A percentile compares a stretch with the other conserved stretches of the same genome.
phyloP scores from a whole-genome alignment of 2,113 vertebrate species.

The Acinonyx jubatus region DNA sequence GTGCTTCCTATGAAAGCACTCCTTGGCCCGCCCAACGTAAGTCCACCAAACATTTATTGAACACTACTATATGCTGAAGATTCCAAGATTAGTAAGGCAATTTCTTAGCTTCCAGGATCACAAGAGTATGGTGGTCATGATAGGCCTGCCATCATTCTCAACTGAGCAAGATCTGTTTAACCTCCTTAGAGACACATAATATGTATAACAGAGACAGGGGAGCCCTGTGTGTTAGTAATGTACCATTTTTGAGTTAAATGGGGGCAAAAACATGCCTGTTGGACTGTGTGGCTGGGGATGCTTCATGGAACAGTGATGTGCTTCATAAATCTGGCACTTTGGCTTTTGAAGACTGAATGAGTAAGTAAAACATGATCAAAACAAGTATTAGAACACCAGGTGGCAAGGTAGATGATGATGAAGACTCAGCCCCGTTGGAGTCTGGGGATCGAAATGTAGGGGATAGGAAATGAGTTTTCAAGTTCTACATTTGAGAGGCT shows the following conservation, averaged over 20 bases:
- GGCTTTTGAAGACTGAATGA: not conserved
- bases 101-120: not conserved
- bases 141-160: not conserved
- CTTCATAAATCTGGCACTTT: slow-evolving; percentile 14
- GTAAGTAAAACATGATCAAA: slow-evolving; percentile 8
- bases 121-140: not conserved
- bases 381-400: not conserved
- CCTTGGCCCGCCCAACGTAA: not conserved
- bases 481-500: not conserved
- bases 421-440: not conserved
- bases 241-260: not conserved
- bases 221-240: not conserved
- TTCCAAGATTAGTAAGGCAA: not conserved
- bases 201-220: not conserved
- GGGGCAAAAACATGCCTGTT: not conserved
- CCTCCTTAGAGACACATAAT: not conserved
- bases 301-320: not conserved
- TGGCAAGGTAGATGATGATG: not conserved
- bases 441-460: not conserved
- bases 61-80: not conserved
- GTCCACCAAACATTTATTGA: not conserved
- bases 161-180: not conserved
- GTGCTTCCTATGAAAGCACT: not conserved
- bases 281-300: not conserved
- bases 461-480: not conserved